Evolutionary conservation across 2,113 vertebrate species (phyloP), one percentile per base, ranked within the genome.

Genomic region (Psammodynastes pulverulentus): DNA sequence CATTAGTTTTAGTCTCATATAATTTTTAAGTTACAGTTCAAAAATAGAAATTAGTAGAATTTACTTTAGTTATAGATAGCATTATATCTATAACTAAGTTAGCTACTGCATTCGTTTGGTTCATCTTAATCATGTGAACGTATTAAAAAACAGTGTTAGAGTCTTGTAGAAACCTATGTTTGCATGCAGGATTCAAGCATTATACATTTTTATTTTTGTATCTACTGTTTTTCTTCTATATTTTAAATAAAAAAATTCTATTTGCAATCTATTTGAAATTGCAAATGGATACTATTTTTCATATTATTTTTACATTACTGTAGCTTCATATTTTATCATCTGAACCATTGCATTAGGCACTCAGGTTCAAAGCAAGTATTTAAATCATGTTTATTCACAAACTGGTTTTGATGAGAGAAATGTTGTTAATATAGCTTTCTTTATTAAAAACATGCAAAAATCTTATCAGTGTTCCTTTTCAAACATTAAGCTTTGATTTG

Each of bases 401-500:
- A 93, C 86, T 93, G 94, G 62, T 93, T 87, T 94, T 45, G 19
- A 39, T 92, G 91, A 72, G 88, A 94, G 58, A 9, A 93, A 86
- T 88, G 62, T 92, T 93, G 93, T 95, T 96, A 95, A 92, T 95
- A 87, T 87, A 91, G 90, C 90, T 0, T 0, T 88, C 90, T 97
- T 96, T 97, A 97, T 97, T 96, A 95, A 96, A 97, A 92, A 86
- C 94, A 93, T 97, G 96, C 95, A 97, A 95, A 92, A 93, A 39
- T 91, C 93, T 52, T 95, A 92, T 90, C 58, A 12, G 86, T 91
- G 94, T 88, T 67, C 84, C 3, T 94, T 89, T 91, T 58, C 93
- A 95, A 95, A 87, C 95, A 95, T 97, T 95, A 94, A 93, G 51
- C 93, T 94, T 88, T 12, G 93, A 85, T 93, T 93, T 93, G 92